Conservation (phyloP, 1,140 invertebrate species). For the Caerostris extrusa region DNA sequence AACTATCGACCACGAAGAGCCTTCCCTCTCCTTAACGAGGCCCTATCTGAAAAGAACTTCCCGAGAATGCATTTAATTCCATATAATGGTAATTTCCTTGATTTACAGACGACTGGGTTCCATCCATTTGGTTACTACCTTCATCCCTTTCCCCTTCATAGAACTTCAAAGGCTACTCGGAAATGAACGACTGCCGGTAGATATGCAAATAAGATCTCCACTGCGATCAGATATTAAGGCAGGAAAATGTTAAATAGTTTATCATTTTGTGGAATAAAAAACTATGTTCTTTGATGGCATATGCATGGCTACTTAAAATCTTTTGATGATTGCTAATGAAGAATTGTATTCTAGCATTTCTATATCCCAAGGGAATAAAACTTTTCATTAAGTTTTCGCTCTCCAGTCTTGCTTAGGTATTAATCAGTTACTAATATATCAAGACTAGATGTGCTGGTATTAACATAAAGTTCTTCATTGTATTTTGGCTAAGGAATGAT, state of each 20-base stretch:
- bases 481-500: no score
- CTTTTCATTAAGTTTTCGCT: no score
- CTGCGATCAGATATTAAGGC: neutral
- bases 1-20: constrained; percentile 35
- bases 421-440: no score
- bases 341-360: no score
- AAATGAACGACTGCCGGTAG: neutral
- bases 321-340: no score
- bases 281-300: neutral
- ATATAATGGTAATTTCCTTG: constrained; percentile 18
- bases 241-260: neutral
- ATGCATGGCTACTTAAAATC: no score
- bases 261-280: neutral
- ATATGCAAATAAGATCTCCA: constrained; percentile 22
- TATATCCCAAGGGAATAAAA: no score
- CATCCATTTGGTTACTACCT: neutral
- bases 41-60: constrained; percentile 25
- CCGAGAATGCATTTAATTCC: constrained; percentile 31
- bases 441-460: no score
- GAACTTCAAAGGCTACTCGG: neutral
- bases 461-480: no score
- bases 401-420: no score
- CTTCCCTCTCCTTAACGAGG: neutral
- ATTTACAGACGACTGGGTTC: neutral
- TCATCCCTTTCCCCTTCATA: neutral